Percentiles rank a stretch among this genome's conserved stretches.
Conservation (phyloP, 2,113 vertebrate species). For the Cercopithecus mona region DNA sequence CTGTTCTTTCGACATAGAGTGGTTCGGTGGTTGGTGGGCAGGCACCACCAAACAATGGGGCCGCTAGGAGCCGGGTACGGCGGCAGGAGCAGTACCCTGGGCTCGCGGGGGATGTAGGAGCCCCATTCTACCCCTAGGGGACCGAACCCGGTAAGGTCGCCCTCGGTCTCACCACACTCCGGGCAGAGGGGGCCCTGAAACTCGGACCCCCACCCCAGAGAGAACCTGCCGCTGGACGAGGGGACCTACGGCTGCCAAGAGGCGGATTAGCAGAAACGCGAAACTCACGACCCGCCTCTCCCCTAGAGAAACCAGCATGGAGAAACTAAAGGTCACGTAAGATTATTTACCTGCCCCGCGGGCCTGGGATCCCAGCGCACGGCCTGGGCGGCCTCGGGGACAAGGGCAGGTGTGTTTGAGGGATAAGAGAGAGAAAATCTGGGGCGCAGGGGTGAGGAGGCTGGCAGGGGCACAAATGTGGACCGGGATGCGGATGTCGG, state of each 20-base stretch:
- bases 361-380: background rate
- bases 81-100: background rate
- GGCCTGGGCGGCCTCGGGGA: too few relatives aligned
- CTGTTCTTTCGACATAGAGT: background rate
- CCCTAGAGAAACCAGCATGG: background rate
- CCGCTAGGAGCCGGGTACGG: background rate
- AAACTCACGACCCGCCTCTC: background rate
- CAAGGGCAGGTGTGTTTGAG: background rate
- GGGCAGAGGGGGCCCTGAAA: background rate
- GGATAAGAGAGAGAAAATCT: fast-evolving
- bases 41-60: conserved; percentile 52
- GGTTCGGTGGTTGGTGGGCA: background rate
- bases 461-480: too few relatives aligned
- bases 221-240: background rate
- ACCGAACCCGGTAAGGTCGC: too few relatives aligned
- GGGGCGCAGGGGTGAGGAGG: background rate
- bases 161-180: background rate
- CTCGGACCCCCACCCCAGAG: background rate
- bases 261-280: background rate
- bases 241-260: background rate
- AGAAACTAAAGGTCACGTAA: background rate
- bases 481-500: background rate
- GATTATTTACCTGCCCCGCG: background rate
- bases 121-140: background rate
- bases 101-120: background rate